Conservation (phyloP, 2,888 invertebrate species). For the Aphidoletes aphidimyza region DNA sequence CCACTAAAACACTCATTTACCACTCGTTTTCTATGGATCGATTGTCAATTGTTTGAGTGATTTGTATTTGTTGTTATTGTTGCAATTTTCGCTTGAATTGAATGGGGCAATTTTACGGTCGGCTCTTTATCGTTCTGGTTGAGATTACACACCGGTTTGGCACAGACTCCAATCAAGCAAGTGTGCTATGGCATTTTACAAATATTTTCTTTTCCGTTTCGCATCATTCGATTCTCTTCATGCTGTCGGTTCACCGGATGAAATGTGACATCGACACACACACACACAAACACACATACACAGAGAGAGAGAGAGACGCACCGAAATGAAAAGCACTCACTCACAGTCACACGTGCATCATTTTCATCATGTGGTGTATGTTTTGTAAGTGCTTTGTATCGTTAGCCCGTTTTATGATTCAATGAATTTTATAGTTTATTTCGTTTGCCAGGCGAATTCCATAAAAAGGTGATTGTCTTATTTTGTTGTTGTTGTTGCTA, state of each 20-base stretch:
- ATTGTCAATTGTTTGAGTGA: background rate
- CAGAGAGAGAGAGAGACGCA: too few relatives aligned
- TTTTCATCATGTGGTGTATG: background rate
- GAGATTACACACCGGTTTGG: background rate
- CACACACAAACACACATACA: too few relatives aligned
- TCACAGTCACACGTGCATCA: background rate
- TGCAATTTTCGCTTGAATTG: background rate
- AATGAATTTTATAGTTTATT: constrained; percentile 37
- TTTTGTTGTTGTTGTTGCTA: too few relatives aligned
- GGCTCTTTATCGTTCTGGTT: background rate
- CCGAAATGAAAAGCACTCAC: too few relatives aligned
- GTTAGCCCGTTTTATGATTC: constrained; percentile 20
- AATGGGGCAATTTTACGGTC: background rate
- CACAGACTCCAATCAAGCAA: background rate
- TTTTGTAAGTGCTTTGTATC: background rate
- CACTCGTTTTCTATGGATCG: too few relatives aligned
- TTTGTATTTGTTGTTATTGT: background rate
- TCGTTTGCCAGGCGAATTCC: background rate
- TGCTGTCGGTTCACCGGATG: background rate
- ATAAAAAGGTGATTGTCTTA: constrained; percentile 15
- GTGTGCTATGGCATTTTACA: background rate
- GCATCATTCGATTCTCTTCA: background rate
- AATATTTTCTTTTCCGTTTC: background rate
- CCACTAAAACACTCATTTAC: background rate
- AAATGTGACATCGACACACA: background rate